Conservation (phyloP, 2,797 vertebrate genomes). For the Caiman crocodilus region DNA sequence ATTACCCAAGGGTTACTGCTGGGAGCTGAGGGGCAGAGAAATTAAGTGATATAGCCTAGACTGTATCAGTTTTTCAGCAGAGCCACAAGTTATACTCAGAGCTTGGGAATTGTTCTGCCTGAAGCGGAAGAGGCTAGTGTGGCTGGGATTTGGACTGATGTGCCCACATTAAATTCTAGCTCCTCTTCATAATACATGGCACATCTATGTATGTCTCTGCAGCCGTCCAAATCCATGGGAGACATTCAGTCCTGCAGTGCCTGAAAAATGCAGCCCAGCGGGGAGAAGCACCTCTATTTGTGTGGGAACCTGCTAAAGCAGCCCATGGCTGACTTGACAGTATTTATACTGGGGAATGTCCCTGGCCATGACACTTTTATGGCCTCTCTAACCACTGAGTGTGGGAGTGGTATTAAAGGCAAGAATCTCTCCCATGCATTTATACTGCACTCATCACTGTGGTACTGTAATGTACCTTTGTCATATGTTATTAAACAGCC, state of each 20-base stretch:
- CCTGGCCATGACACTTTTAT: background rate
- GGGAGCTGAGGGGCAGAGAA: background rate
- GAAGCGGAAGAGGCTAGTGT: background rate
- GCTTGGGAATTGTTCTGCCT: background rate
- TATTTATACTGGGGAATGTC: background rate
- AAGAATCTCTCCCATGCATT: background rate
- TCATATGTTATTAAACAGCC: background rate
- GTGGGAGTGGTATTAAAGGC: background rate
- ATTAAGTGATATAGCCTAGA: background rate
- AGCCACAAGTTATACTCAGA: background rate
- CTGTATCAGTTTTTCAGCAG: too few species aligned
- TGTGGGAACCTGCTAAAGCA: background rate
- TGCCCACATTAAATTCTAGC: background rate
- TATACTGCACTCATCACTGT: background rate
- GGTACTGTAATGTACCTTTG: background rate
- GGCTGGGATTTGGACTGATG: background rate
- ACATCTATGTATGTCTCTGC: background rate
- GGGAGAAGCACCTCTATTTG: background rate
- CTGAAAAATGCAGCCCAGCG: background rate
- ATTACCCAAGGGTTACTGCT: background rate
- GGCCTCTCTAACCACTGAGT: background rate
- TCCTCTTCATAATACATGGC: too few species aligned
- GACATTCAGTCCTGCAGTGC: background rate
- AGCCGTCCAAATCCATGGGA: background rate
- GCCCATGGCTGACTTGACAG: background rate